Base-by-base conservation (phyloP, 2,888 invertebrate genomes). In the Biston betularia region DNA sequence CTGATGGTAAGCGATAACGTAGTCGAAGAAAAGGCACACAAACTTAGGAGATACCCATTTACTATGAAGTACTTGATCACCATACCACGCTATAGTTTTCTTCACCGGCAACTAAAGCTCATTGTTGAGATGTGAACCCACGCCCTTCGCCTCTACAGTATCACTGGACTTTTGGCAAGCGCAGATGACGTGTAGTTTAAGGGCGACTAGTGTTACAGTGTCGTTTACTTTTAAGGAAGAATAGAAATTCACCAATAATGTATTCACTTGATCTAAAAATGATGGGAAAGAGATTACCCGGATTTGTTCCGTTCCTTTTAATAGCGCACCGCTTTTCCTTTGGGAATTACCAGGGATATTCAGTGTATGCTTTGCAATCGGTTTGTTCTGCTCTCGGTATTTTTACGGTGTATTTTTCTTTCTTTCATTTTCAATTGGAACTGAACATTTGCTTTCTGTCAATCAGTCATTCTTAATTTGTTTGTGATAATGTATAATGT, bases 291-390 rank as follows among this genome's bases (percentile, higher is more conserved):
- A 64, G 64, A 64, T 64, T 48, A 64, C 42, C 58, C 48, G 54
- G 64, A 45, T 53, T 57, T 61, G 33, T 45, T 57, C 68, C 52
- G 35, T 55, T 69, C 48, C 14, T 63, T 60, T 14, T 54, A 66
- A 63, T 54, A 63, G n/a, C 52, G 64, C 15, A 11, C 61, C 56
- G 56, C 73, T 76, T 66, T 63, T 68, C 53, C 65, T 74, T 72
- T 56, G 64, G 68, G 62, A 66, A 65, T 74, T 73, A 71, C 73
- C 63, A 70, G 55, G 70, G 63, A 71, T 55, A 70, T 76, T 24
- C 53, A 45, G 58, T 54, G 68, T 67, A 63, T 75, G 72, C 71
- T 70, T 72, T 73, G 71, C 73, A 76, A 77, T 79, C 73, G 74
- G 71, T 58, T 71, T 55, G 60, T 61, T 74, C 71, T 67, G 68